Base-by-base conservation (phyloP, 2,797 vertebrate genomes). In the Carapus acus region DNA sequence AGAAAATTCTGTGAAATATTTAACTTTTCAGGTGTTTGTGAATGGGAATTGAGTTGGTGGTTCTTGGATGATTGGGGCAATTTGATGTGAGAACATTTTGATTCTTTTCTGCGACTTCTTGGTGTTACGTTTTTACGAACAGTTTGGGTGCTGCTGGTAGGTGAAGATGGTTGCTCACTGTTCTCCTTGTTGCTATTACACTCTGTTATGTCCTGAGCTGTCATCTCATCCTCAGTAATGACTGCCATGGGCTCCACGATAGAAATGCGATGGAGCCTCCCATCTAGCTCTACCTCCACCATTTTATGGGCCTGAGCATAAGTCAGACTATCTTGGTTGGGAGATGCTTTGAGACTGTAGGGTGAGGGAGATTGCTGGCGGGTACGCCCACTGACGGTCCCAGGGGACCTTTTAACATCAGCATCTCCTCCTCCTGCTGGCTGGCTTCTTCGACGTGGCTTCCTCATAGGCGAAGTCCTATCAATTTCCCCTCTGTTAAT, bases 121-220 rank as follows among this genome's bases (percentile, higher is more conserved):
- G 92, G 90, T 20, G 84, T 86, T 27, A 67, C 23, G 2, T 87
- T 54, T 3, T 91, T 85, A 45, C 90, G 92, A 27, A 85, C 83
- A 1, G 86, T 86, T 56, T 72, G 82, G 24, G 69, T 65, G 47
- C 87, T 86, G 56, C 86, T 87, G 51, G 88, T 74, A 41, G 89
- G 83, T 44, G 88, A 80, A 1, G 90, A 84, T 15, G 92, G 65
- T 74, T 92, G 91, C 76, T 96, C 93, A 0, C 91, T 97, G 82
- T 99, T 99, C 64, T 99, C 95, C 74, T 99, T 99, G 88, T 99
- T 99, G 80, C 94, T 98, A 73, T 97, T 99, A 82, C 93, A 97
- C 76, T 99, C 96, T 0, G 86, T 92, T 69, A 99, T 93, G 73
- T 98, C 96, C 86, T 98, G 93, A 55, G 94, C 95, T 6, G 91